A percentile compares a stretch with the other conserved stretches of the same genome.
Conservation (phyloP, 2,113 vertebrate species). For the Pygathrix nemaeus region DNA sequence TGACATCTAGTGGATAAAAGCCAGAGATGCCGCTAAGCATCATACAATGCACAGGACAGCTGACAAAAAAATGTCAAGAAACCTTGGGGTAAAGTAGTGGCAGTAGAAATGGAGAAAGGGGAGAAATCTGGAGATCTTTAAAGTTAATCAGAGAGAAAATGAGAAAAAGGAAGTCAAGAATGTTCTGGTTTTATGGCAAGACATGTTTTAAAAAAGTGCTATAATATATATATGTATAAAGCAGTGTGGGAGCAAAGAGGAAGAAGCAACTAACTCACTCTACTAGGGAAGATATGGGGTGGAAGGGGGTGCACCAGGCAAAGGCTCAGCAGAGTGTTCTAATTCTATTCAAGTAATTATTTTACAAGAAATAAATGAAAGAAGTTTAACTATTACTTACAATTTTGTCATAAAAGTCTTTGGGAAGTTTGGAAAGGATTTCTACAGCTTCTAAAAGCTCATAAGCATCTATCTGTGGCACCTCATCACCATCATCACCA, state of each 20-base stretch:
- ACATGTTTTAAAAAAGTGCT: not conserved
- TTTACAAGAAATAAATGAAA: conserved; percentile 51
- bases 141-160: conserved; percentile 3
- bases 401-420: conserved; percentile 99
- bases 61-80: conserved; percentile 20
- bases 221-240: not conserved
- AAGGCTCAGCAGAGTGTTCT: not conserved
- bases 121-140: not conserved
- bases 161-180: not conserved
- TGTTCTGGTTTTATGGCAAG: not conserved
- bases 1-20: not conserved
- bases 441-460: conserved; percentile 97
- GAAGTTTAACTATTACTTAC: conserved; percentile 84
- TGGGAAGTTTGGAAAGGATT: conserved; percentile 97
- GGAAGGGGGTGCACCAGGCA: not conserved
- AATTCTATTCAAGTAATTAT: not conserved
- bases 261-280: not conserved
- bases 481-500: conserved; percentile 89
- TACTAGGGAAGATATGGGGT: not conserved
- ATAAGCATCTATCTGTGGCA: conserved; percentile 93
- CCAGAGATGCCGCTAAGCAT: not conserved
- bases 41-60: not conserved
- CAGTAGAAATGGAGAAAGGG: not conserved
- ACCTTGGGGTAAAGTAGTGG: not conserved
- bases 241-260: not conserved